Evolutionary conservation across 2,113 vertebrate species (phyloP).

Genomic region (Dermatemys mawii): DNA sequence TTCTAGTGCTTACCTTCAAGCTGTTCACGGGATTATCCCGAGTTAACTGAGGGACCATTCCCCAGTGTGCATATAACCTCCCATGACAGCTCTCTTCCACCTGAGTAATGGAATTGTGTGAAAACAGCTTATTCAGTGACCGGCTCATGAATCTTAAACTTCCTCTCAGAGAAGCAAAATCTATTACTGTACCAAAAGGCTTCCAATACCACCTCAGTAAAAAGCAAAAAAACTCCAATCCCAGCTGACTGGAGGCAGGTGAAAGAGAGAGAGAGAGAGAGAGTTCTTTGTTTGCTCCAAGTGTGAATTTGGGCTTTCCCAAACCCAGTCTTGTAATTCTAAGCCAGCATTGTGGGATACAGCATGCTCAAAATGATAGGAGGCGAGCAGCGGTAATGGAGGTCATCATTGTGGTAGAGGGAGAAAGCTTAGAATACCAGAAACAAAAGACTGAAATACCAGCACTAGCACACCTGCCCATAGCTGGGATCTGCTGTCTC

Average conservation of each 20-base stretch:
- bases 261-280: background rate
- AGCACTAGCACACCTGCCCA: slow-evolving; percentile 8
- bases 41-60: background rate
- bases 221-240: background rate
- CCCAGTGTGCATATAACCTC: background rate
- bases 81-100: background rate
- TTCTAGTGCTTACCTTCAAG: background rate
- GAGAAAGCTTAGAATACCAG: slow-evolving; percentile 27
- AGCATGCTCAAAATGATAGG: background rate
- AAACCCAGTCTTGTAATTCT: background rate
- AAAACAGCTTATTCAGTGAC: background rate
- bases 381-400: background rate
- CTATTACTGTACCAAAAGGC: background rate
- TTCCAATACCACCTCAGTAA: background rate
- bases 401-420: background rate
- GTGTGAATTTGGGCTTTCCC: background rate
- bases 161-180: background rate
- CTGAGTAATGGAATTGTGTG: background rate
- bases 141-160: background rate
- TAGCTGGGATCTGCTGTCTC: background rate
- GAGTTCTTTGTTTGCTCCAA: background rate
- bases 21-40: background rate
- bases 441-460: slow-evolving; percentile 39
- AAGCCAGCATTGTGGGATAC: background rate
- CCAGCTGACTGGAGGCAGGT: background rate